These are phyloP conservation scores for Pyrocephalus nanus DNA, from an alignment of 2,797 vertebrate genomes.

Conservation along the genomic window DNA sequence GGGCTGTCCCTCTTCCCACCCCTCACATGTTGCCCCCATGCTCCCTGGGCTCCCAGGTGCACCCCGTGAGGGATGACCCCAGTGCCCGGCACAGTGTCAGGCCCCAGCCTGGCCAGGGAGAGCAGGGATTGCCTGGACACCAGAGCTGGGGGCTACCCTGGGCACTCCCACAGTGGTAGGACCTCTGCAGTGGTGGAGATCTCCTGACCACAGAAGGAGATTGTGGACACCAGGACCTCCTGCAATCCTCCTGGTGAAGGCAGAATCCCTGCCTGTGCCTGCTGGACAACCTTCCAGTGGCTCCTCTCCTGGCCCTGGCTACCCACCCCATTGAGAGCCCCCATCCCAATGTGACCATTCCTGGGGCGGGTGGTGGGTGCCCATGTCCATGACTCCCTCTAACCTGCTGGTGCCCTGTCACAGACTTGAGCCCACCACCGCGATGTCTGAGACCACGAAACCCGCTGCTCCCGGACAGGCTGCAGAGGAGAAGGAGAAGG, in stretches of 20 bases:
- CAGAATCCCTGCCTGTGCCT: not conserved
- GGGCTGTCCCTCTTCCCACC: not conserved
- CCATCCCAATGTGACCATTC: rapidly evolving
- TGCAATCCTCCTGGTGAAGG: not conserved
- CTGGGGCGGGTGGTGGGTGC: not conserved
- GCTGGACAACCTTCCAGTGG: not conserved
- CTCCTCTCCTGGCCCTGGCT: not conserved
- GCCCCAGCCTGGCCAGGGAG: not conserved
- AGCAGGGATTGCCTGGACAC: not conserved
- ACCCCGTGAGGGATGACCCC: rapidly evolving
- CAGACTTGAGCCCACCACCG: slow-evolving; percentile 68
- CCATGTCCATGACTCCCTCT: not conserved
- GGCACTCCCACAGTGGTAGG: not conserved
- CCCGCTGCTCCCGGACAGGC: slow-evolving; percentile 78
- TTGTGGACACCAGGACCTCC: not conserved
- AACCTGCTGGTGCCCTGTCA: not conserved
- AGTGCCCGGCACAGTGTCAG: not conserved
- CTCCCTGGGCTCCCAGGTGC: not conserved
- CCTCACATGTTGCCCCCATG: rapidly evolving
- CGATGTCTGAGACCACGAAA: slow-evolving; percentile 88
- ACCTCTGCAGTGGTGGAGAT: not conserved
- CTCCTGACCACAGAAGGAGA: not conserved
- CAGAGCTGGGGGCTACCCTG: not conserved
- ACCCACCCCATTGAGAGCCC: not conserved
- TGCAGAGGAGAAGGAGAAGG: slow-evolving; percentile 87